Conservation (phyloP, 2,797 vertebrate species). For the Spizella passerina region DNA sequence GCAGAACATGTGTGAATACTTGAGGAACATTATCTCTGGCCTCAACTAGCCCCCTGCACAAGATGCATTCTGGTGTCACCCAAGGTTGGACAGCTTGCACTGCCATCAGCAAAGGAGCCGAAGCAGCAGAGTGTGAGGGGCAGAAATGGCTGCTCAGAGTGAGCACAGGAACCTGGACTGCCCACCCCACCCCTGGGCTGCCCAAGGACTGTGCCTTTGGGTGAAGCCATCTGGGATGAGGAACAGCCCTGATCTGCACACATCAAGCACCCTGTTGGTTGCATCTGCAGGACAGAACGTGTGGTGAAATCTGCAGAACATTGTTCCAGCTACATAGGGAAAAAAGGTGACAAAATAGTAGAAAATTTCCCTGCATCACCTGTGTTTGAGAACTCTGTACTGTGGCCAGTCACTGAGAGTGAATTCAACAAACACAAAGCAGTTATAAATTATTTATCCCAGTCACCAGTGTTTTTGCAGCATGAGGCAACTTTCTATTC, state of each 20-base stretch:
- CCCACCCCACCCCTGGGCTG: fast-evolving
- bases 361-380: neutral
- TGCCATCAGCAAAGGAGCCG: neutral
- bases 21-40: conserved; percentile 5
- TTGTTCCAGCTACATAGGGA: neutral
- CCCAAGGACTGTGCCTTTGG: neutral
- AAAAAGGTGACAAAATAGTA: neutral
- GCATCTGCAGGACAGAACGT: neutral
- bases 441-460: neutral
- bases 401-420: neutral
- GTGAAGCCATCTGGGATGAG: neutral
- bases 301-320: neutral
- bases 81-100: neutral
- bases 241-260: neutral
- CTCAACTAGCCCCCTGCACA: neutral
- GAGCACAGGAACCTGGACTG: neutral
- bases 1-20: neutral
- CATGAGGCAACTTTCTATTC: neutral
- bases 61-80: neutral
- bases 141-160: neutral
- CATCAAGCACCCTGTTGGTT: neutral
- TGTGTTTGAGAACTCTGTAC: neutral
- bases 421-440: neutral
- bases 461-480: neutral
- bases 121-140: fast-evolving